A percentile compares a stretch with the other conserved stretches of the same genome.
These are phyloP conservation scores for Meloe dianella DNA, from an alignment of 2,888 invertebrate species.

Conservation along the genomic window DNA sequence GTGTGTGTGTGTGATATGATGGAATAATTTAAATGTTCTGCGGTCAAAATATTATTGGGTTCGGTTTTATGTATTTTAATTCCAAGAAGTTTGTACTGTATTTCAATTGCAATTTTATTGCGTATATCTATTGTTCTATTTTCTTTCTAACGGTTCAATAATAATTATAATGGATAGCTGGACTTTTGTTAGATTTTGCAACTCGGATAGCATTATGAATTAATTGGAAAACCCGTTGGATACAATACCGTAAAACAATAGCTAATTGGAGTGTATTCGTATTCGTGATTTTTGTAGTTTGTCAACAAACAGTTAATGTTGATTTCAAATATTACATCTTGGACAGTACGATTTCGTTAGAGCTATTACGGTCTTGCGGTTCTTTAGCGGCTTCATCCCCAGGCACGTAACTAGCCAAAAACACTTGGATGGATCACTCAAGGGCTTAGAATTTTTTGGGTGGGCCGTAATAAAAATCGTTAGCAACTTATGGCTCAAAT, in stretches of 20 bases:
- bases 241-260: not conserved
- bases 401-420: no score
- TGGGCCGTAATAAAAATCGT: no score
- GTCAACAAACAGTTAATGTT: no score
- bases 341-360: no score
- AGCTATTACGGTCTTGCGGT: no score
- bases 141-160: not conserved
- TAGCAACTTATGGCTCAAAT: no score
- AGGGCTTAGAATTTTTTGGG: no score
- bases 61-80: not conserved
- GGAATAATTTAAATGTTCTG: not conserved
- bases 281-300: no score
- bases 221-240: not conserved
- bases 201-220: not conserved
- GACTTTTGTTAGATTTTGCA: not conserved
- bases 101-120: not conserved
- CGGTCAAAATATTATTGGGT: not conserved
- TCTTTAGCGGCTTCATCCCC: no score
- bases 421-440: no score
- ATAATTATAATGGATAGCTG: not conserved
- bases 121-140: not conserved
- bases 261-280: not conserved
- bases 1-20: no score
- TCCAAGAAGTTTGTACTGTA: not conserved
- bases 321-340: no score